Evolutionary conservation across 37 sponge, comb jelly and placozoan species (phyloP).

Genomic region (Beroe forskalii): DNA sequence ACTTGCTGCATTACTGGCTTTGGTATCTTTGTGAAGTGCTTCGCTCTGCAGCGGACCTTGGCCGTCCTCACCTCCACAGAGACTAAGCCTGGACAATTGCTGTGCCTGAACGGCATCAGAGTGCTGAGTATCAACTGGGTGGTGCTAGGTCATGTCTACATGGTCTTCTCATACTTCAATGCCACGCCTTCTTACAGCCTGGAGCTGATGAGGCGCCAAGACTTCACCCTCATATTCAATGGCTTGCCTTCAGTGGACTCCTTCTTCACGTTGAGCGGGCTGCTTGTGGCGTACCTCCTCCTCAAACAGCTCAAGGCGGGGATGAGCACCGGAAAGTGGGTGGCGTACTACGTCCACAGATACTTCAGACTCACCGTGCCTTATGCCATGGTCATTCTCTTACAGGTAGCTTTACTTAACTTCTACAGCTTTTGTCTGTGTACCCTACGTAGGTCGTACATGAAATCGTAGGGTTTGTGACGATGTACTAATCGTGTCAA

Average conservation of each 20-base stretch:
- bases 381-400: neutral
- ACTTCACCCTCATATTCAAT: neutral
- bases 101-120: conserved; percentile 37
- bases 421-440: too few species aligned
- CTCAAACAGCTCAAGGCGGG: neutral
- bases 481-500: too few species aligned
- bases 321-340: neutral
- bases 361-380: conserved; percentile 26
- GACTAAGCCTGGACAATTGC: neutral
- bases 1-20: too few species aligned
- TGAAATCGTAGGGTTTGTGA: too few species aligned
- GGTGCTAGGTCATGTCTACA: conserved; percentile 1
- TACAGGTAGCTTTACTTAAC: neutral
- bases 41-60: neutral
- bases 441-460: too few species aligned
- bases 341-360: conserved; percentile 7
- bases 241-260: neutral
- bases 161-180: neutral
- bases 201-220: neutral
- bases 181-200: neutral
- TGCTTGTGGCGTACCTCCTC: conserved; percentile 8
- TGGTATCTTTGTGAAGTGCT: neutral
- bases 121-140: conserved; percentile 43
- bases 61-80: neutral
- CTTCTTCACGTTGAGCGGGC: conserved; percentile 19